Evolutionary conservation across 1,140 invertebrate species (phyloP), one percentile per base, ranked within the genome.

Genomic region (Microplitis demolitor): DNA sequence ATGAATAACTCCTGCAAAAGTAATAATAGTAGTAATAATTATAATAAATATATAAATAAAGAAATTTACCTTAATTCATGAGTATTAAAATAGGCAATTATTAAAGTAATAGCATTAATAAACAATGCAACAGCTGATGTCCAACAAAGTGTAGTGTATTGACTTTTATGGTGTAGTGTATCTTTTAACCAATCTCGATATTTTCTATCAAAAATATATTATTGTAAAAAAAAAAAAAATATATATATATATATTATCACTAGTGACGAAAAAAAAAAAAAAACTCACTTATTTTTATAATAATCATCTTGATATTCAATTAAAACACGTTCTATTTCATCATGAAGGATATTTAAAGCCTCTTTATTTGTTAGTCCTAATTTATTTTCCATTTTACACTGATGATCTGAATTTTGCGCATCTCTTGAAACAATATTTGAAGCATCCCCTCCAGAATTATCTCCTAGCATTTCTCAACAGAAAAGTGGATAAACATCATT

Each of bases 111-210:
- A 35, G 83, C 83, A 76, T 83, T 86, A 53, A 91, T 72, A 63
- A 90, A 71, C 34, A 90, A 84, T 0, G 87, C 85, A 0, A 89
- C 62, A 53, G 89, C 88, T 51, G 91, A 91, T 16, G 91, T 88
- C 90, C 91, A 92, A 69, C 90, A 90, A 74, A 93, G 88, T 4
- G 90, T 91, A 62, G 91, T 92, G 69, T 91, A 88, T 74, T 89
- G 89, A 79, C 91, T 92, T 68, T 84, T 87, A 78, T 90, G 90
- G 79, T 90, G 87, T 63, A 90, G 83, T 50, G 89, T 82, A 79
- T 90, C 89, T 77, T 82, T 86, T 33, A 90, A 66, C 87, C 89
- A 90, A 74, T 80, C 85, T 78, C 80, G 88, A 35, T 84, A 86
- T 75, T 84, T 88, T 74, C 88, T 90, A 58, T 69, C 72, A 69